A percentile compares a stretch with the other conserved stretches of the same genome.
Conservation (phyloP, 2,888 invertebrate species). For the Amphipyra berbera region DNA sequence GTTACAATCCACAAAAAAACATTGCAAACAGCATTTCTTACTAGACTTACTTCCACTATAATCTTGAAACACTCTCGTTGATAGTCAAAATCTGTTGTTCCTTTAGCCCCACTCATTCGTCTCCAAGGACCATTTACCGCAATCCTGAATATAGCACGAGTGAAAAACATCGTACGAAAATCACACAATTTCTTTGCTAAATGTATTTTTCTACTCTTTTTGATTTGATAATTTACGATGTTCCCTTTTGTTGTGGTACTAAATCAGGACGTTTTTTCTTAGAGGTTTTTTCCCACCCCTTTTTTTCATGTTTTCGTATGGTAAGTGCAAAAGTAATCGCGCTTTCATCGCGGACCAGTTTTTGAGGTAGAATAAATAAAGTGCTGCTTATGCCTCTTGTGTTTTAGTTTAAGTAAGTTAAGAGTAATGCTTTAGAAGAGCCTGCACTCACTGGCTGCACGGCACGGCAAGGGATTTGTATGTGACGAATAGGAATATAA, state of each 20-base stretch:
- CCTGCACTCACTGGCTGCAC: no score
- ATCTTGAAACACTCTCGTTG: constrained; percentile 9
- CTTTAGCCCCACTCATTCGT: constrained; percentile 16
- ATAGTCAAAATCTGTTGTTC: constrained; percentile 18
- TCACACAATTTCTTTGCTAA: constrained; percentile 28
- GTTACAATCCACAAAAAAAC: no score
- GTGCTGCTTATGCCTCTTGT: neutral
- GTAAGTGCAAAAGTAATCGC: constrained; percentile 32
- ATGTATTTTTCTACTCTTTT: constrained; percentile 51
- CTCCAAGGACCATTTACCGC: constrained; percentile 43
- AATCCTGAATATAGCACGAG: constrained; percentile 25
- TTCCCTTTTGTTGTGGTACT: constrained; percentile 57
- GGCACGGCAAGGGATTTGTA: no score
- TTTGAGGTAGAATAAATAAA: constrained; percentile 11
- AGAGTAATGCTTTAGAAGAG: neutral
- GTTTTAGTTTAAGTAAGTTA: neutral
- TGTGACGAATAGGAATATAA: no score
- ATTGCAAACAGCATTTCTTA: no score
- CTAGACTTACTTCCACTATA: constrained; percentile 3
- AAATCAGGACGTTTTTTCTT: constrained; percentile 51
- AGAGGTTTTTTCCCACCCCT: constrained; percentile 11
- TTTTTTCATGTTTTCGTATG: constrained; percentile 30
- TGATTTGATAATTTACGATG: constrained; percentile 67
- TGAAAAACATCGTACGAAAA: constrained; percentile 30
- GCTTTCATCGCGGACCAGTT: constrained; percentile 13